These are phyloP conservation scores for Puma concolor DNA, from an alignment of 2,113 vertebrate species.

Conservation along the genomic window DNA sequence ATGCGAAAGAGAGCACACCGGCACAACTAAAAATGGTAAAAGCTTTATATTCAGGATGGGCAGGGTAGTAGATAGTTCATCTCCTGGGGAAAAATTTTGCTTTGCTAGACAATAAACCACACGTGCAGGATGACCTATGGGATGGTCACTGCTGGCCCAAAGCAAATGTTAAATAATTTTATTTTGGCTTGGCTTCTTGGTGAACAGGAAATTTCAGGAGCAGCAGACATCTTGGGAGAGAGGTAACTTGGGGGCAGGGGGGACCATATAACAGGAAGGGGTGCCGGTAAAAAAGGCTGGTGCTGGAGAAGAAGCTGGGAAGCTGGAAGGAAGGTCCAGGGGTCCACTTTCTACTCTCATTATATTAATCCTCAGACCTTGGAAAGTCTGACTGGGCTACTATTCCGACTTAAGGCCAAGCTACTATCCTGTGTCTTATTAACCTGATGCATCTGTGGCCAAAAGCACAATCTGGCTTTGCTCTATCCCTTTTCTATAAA, in stretches of 20 bases:
- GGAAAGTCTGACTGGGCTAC: background rate
- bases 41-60: background rate
- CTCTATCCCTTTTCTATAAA: constrained; percentile 66
- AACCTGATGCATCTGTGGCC: constrained; percentile 51
- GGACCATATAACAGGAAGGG: background rate
- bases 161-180: background rate
- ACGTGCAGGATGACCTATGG: background rate
- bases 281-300: background rate
- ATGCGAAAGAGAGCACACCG: background rate
- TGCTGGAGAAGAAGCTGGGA: background rate
- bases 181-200: background rate
- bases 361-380: background rate
- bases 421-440: constrained; percentile 51
- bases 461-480: constrained; percentile 64
- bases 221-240: background rate
- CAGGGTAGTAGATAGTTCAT: background rate
- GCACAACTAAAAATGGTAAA: background rate
- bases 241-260: background rate
- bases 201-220: background rate
- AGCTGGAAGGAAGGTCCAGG: background rate
- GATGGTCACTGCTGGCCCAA: background rate
- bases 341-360: background rate
- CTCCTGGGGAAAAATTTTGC: background rate
- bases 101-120: background rate
- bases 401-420: background rate